A percentile compares a stretch with the other conserved stretches of the same genome.
phyloP scores from a whole-genome alignment of 2,113 vertebrate species.

The Electrona antarctica region DNA sequence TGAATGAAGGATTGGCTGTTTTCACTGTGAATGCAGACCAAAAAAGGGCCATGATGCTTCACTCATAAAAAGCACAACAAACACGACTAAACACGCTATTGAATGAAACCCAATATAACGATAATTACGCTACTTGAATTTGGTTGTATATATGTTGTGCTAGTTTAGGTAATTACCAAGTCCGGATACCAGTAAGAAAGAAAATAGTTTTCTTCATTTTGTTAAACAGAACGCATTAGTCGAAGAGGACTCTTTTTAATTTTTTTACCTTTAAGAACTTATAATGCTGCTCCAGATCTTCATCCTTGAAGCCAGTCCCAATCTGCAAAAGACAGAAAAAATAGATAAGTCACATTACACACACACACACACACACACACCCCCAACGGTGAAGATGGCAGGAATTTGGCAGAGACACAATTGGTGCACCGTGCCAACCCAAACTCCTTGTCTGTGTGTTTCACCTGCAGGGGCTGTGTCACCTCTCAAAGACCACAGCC shows the following conservation, averaged over 20 bases:
- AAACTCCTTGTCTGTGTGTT: constrained; percentile 47
- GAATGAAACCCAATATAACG: no score
- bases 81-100: no score
- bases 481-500: constrained; percentile 56
- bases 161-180: no score
- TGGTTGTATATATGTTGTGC: no score
- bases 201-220: no score
- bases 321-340: constrained; percentile 76
- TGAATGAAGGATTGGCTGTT: no score
- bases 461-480: constrained; percentile 59
- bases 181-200: no score
- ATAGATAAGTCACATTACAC: constrained; percentile 27
- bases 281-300: constrained; percentile 86
- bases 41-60: no score
- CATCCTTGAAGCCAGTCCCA: constrained; percentile 91
- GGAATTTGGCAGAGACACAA: constrained; percentile 53
- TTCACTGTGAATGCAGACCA: no score
- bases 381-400: constrained; percentile 37
- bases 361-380: constrained; percentile 1
- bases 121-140: no score
- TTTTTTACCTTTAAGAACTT: constrained; percentile 84
- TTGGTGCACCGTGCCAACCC: constrained; percentile 19
- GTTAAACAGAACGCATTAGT: no score
- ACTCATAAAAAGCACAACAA: no score
- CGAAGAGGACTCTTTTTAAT: not conserved